phyloP scores from a whole-genome alignment of 2,797 vertebrate genomes.

The Xyrichtys novacula region DNA sequence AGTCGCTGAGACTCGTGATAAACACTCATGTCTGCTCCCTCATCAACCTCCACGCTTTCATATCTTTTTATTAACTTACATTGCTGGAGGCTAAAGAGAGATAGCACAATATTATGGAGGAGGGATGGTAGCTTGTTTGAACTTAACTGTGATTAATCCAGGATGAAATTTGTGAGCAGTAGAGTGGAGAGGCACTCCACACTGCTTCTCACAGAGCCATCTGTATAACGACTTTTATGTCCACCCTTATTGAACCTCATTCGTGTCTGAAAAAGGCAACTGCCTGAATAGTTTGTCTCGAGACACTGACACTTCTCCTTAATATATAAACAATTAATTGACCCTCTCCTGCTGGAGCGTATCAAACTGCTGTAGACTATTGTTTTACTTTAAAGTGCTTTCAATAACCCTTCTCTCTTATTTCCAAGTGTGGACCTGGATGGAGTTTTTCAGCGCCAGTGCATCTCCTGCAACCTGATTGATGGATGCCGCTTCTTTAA shows the following conservation, averaged over 20 bases:
- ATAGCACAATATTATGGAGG: conserved; percentile 33
- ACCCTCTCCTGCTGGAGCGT: conserved; percentile 25
- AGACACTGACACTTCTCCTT: conserved; percentile 20
- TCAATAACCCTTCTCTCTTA: conserved; percentile 43
- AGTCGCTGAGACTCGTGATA: conserved; percentile 53
- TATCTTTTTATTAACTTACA: conserved; percentile 59
- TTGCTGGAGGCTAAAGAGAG: conserved; percentile 29
- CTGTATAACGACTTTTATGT: conserved; percentile 44
- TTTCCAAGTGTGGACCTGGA: conserved; percentile 83
- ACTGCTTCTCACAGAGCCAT: conserved; percentile 32
- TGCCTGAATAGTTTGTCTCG: conserved; percentile 32
- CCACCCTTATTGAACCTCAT: conserved; percentile 38
- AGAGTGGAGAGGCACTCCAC: conserved; percentile 25
- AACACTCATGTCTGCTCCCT: conserved; percentile 56
- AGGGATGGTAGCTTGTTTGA: conserved; percentile 46
- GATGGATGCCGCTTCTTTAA: conserved; percentile 85
- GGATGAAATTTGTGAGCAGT: conserved; percentile 44
- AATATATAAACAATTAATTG: conserved; percentile 34
- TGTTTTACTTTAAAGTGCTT: neutral
- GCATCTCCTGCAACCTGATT: conserved; percentile 85
- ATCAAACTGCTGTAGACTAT: conserved; percentile 1
- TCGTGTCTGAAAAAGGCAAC: conserved; percentile 48
- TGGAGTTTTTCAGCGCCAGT: conserved; percentile 84
- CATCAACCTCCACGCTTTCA: conserved; percentile 39
- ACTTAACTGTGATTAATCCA: conserved; percentile 48